Conservation (phyloP, 2,888 invertebrate genomes). For the Holacanthella duospinosa region DNA sequence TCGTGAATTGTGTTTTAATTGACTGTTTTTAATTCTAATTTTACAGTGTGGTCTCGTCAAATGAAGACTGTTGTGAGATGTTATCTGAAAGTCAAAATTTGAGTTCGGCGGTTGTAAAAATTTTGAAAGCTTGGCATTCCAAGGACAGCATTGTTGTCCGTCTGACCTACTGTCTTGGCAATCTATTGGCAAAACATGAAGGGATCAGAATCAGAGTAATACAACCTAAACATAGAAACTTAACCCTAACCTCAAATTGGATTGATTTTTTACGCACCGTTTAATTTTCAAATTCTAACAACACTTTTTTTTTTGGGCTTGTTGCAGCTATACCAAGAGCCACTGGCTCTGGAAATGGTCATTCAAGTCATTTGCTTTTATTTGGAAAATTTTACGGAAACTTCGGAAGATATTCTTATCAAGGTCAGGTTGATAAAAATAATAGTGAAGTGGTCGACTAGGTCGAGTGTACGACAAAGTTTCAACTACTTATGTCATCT, state of each 20-base stretch:
- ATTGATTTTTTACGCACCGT: background rate
- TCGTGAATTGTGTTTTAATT: too few species aligned
- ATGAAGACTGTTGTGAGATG: constrained; percentile 28
- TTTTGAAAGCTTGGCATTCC: constrained; percentile 28
- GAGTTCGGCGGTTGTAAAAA: constrained; percentile 23
- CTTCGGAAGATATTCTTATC: constrained; percentile 33
- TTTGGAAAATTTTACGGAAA: constrained; percentile 22
- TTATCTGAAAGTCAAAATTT: constrained; percentile 25
- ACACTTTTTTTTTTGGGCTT: background rate
- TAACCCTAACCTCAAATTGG: too few species aligned
- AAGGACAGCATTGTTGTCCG: constrained; percentile 36
- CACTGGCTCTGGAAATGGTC: constrained; percentile 23
- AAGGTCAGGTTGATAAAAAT: too few species aligned
- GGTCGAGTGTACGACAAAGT: too few species aligned
- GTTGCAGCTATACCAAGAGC: constrained; percentile 26
- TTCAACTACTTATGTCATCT: too few species aligned
- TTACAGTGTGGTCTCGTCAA: constrained; percentile 27
- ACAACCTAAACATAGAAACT: too few species aligned
- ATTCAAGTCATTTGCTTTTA: constrained; percentile 28
- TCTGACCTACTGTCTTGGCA: constrained; percentile 33
- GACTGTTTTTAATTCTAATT: too few species aligned
- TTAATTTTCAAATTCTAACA: background rate
- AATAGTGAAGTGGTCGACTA: too few species aligned
- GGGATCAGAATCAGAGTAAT: constrained; percentile 30
- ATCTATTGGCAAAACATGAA: constrained; percentile 31